These are phyloP conservation scores for Tamandua tetradactyla DNA, from an alignment of 2,797 vertebrate genomes.

Conservation along the genomic window DNA sequence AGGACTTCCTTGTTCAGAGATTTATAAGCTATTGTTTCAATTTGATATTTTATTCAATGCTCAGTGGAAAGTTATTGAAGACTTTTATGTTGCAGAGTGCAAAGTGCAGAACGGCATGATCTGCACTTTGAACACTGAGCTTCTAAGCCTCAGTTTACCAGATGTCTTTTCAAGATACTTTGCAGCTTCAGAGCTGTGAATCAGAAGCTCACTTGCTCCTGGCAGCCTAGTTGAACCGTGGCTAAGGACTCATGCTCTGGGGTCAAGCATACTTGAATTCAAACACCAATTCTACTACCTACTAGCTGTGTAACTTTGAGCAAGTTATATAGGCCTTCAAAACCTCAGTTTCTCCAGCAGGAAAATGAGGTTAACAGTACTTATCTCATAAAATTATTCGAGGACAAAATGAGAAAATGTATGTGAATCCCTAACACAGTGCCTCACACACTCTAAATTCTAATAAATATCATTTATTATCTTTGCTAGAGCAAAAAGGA, in stretches of 20 bases:
- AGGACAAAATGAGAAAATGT: constrained; percentile 1
- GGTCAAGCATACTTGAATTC: neutral
- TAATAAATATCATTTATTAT: neutral
- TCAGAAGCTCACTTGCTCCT: neutral
- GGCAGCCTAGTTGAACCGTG: neutral
- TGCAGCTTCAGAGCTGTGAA: neutral
- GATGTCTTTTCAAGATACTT: neutral
- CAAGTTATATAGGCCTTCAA: neutral
- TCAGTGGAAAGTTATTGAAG: neutral
- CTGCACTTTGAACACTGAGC: neutral
- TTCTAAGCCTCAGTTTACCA: neutral
- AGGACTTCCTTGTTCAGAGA: neutral
- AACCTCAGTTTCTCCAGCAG: neutral
- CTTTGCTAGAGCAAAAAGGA: neutral
- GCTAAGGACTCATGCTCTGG: neutral
- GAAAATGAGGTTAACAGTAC: neutral
- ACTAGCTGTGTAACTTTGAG: neutral
- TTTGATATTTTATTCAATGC: neutral
- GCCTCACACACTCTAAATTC: neutral
- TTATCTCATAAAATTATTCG: neutral
- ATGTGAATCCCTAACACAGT: neutral
- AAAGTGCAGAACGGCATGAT: neutral
- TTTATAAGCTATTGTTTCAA: neutral
- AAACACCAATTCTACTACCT: neutral
- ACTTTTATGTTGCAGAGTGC: neutral